Evolutionary conservation across 1,140 invertebrate species (phyloP).

Genomic region (Polypedilum vanderplanki): DNA sequence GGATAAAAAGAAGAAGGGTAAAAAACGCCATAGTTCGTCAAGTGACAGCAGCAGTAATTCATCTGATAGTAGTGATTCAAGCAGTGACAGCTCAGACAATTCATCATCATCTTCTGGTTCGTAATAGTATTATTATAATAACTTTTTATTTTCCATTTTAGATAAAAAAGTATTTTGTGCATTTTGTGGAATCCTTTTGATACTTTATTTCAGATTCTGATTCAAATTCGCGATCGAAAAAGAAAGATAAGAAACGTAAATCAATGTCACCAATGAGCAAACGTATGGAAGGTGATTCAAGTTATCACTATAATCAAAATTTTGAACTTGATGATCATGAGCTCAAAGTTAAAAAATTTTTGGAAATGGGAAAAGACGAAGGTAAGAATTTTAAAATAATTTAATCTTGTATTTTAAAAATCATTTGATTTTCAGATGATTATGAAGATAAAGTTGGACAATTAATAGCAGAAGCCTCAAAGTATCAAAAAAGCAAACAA

Average conservation of each 20-base stretch:
- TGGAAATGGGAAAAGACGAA: slow-evolving; percentile 71
- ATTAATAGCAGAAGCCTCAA: slow-evolving; percentile 69
- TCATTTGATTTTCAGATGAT: slow-evolving; percentile 49
- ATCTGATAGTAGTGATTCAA: slow-evolving; percentile 53
- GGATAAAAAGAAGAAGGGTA: slow-evolving; percentile 60
- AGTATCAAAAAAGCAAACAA: slow-evolving; percentile 69
- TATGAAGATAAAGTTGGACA: slow-evolving; percentile 76
- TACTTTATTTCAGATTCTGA: slow-evolving; percentile 43
- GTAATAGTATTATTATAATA: background rate
- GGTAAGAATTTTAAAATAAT: too few relatives aligned
- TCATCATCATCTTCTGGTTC: slow-evolving; percentile 54
- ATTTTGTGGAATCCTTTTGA: slow-evolving; percentile 30
- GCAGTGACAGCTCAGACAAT: slow-evolving; percentile 52
- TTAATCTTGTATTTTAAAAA: too few relatives aligned
- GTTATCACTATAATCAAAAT: slow-evolving; percentile 52
- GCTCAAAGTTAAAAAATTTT: slow-evolving; percentile 62
- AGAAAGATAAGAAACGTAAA: slow-evolving; percentile 56
- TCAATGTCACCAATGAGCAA: slow-evolving; percentile 73
- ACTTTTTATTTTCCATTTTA: background rate
- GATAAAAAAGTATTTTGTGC: background rate
- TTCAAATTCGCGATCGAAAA: slow-evolving; percentile 48
- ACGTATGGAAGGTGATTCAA: slow-evolving; percentile 59
- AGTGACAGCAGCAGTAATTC: slow-evolving; percentile 58
- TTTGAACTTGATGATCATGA: slow-evolving; percentile 50
- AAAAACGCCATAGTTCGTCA: slow-evolving; percentile 57